Conservation (phyloP, 2,888 invertebrate genomes). For the Argyresthia goedartella region DNA sequence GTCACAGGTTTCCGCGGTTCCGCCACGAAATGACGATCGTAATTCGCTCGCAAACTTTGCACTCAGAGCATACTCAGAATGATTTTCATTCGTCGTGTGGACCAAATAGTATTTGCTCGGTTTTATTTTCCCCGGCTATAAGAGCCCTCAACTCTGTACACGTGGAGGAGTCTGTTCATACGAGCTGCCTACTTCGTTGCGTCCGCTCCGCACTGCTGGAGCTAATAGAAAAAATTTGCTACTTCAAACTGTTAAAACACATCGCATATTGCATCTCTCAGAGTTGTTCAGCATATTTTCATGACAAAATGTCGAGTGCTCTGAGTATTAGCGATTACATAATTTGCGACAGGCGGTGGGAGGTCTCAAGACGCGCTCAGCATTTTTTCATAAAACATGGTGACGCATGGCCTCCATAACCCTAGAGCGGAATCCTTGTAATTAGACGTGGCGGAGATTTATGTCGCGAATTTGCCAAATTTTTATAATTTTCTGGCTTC, state of each 20-base stretch:
- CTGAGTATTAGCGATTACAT: constrained; percentile 26
- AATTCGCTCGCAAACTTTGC: constrained; percentile 24
- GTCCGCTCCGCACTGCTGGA: neutral
- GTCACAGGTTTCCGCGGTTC: too few relatives aligned
- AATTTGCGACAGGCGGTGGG: constrained; percentile 22
- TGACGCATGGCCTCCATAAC: constrained; percentile 62
- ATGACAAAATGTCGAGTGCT: too few relatives aligned
- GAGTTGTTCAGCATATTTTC: too few relatives aligned
- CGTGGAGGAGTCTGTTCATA: constrained; percentile 38
- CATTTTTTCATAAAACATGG: constrained; percentile 49
- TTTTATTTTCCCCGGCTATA: constrained; percentile 50
- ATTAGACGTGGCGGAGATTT: constrained; percentile 63
- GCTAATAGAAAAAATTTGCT: constrained; percentile 9
- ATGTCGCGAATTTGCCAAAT: constrained; percentile 55
- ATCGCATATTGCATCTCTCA: too few relatives aligned
- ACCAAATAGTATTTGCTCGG: constrained; percentile 45
- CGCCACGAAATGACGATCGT: neutral
- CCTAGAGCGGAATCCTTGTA: constrained; percentile 54
- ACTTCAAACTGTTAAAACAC: neutral
- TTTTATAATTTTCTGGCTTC: constrained; percentile 52
- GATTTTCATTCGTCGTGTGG: constrained; percentile 29
- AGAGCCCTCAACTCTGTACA: constrained; percentile 48
- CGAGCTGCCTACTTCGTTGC: constrained; percentile 18
- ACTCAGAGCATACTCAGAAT: constrained; percentile 38
- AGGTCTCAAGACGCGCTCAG: constrained; percentile 23